Evolutionary conservation across 92 coral and sea anemone genomes (phyloP), one percentile per base, ranked within the genome.

Genomic region (Parazoanthus darwini): DNA sequence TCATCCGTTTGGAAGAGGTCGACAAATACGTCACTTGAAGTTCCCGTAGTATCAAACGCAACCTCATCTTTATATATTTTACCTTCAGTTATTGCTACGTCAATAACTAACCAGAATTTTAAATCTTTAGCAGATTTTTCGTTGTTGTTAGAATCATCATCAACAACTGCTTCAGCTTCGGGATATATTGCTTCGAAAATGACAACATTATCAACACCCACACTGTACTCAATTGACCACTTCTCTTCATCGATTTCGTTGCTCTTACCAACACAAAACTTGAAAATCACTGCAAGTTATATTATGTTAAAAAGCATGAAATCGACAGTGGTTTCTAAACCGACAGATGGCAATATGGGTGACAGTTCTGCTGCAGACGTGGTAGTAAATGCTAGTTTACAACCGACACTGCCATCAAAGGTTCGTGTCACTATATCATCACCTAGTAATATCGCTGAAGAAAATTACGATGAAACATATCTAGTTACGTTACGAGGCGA

Each of bases 401-500:
- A 71, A 23, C 59, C 63, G 50, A 74, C 81, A 23, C 13, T 67
- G 72, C 10, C 79, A 44, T 38, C 48, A 59, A 81, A 35, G 11
- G 50, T 16, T 16, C 50, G 15, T 81, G 33, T 20, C 54, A 63
- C 25, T 2, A 44, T 33, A 38, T 38, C 77, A 39, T 67, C 85
- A 80, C 39, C 84, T 63, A 75, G 63, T 72, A 39, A 77, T 37
- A 42, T 87, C 20, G 51, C 74, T 10, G 72, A 39, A 54, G 39
- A 79, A 77, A 39, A 23, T 4, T 23, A 78, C 4, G 89, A 80
- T 23, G 58, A 88, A 65, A 90, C 92, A 65, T 93, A 92, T 35
- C 67, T 93, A 37, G 90, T 93, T 46, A 81, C 84, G 73, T 89
- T 93, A 66, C 77, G 78, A 1, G 98, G 93, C 23, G 77, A 86